A percentile compares a stretch with the other conserved stretches of the same genome.
These are phyloP conservation scores for Cercopithecus mona DNA, from an alignment of 2,113 vertebrate genomes.

Conservation along the genomic window DNA sequence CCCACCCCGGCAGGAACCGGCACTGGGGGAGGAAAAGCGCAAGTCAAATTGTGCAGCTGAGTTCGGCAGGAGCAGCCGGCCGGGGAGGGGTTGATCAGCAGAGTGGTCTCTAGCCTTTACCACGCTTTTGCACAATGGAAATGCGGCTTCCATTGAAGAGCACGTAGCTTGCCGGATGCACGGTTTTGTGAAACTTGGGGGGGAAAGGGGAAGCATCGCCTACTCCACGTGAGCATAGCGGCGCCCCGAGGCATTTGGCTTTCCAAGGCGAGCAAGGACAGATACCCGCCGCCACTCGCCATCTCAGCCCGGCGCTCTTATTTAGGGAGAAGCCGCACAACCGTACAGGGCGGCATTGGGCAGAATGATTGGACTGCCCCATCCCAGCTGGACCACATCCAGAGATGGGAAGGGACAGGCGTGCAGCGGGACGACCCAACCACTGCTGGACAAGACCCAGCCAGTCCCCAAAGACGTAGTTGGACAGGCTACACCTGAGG, in stretches of 20 bases:
- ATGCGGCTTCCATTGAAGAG: not conserved
- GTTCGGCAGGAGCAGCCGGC: not conserved
- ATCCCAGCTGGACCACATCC: not conserved
- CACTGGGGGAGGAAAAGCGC: not conserved
- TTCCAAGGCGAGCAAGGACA: not conserved
- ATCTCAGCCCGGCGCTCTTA: not conserved
- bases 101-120: not conserved
- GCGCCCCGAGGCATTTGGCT: not conserved
- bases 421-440: not conserved
- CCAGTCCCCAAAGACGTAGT: not conserved
- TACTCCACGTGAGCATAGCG: not conserved
- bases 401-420: not conserved
- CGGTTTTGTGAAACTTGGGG: not conserved
- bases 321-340: not conserved
- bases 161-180: accelerated
- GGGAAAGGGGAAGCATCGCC: not conserved
- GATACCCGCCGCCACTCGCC: not conserved
- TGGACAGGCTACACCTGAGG: not conserved
- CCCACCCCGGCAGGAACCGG: no score
- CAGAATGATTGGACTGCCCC: not conserved
- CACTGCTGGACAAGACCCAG: not conserved
- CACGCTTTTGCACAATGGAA: not conserved
- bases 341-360: not conserved
- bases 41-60: accelerated
- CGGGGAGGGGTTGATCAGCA: not conserved